Conservation (phyloP, 1,140 invertebrate genomes). For the Cyphomyrmex costatus region DNA sequence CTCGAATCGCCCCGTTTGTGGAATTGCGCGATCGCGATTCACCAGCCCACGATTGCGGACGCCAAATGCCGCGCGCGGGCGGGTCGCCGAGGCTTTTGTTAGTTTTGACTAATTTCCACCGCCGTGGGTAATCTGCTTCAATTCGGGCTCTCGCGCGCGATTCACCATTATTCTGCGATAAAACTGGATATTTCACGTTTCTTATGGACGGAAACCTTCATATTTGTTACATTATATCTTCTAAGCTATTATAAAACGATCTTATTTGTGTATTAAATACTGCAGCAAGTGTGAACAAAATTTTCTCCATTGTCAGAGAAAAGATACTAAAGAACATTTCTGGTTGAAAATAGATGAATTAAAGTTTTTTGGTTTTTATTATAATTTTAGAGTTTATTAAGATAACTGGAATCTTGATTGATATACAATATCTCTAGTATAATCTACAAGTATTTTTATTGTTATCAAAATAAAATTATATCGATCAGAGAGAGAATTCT, state of each 20-base stretch:
- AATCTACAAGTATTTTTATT: too few relatives aligned
- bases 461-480: too few relatives aligned
- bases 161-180: conserved; percentile 3
- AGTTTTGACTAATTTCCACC: conserved; percentile 84
- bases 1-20: conserved; percentile 85
- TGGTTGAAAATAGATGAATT: too few relatives aligned
- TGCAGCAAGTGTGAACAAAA: background rate
- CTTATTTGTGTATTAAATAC: background rate
- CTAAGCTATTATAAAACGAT: background rate
- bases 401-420: too few relatives aligned
- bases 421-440: too few relatives aligned
- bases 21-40: conserved; percentile 85
- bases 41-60: conserved; percentile 80
- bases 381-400: too few relatives aligned
- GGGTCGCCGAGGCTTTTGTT: conserved; percentile 80
- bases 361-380: too few relatives aligned
- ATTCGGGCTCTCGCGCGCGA: conserved; percentile 65
- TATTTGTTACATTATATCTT: background rate
- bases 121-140: conserved; percentile 78
- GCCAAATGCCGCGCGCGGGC: conserved; percentile 72
- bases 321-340: too few relatives aligned
- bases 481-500: too few relatives aligned
- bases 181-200: conserved; percentile 40
- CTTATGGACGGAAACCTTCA: background rate
- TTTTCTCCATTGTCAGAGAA: background rate